Evolutionary conservation across 2,797 vertebrate genomes (phyloP).

Genomic region (Aplochiton taeniatus): DNA sequence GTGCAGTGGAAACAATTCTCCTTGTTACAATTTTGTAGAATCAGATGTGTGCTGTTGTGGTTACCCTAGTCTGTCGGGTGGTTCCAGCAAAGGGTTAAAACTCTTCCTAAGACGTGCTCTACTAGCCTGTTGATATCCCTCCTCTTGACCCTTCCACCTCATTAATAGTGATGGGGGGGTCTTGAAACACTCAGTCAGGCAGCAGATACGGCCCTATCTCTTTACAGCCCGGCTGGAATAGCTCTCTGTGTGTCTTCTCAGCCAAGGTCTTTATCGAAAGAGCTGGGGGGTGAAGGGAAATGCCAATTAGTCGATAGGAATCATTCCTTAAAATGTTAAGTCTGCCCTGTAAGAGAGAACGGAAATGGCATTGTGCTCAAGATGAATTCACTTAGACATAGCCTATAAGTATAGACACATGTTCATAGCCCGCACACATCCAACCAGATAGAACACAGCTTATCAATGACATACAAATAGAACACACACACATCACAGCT

Average conservation of each 20-base stretch:
- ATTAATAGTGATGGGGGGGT: conserved; percentile 4
- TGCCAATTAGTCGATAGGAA: conserved; percentile 48
- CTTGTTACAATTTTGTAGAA: too few species aligned
- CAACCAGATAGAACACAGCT: too few species aligned
- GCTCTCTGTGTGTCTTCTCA: conserved; percentile 24
- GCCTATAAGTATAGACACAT: conserved; percentile 16
- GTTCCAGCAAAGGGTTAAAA: too few species aligned
- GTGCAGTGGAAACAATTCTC: too few species aligned
- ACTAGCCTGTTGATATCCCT: too few species aligned
- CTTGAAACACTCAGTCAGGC: conserved; percentile 1
- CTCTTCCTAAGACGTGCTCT: too few species aligned
- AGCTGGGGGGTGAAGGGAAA: conserved; percentile 9
- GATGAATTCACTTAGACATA: conserved; percentile 6
- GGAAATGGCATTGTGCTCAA: too few species aligned
- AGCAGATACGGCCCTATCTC: conserved; percentile 31
- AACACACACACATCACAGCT: background rate
- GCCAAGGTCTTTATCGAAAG: conserved; percentile 40
- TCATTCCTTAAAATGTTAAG: conserved; percentile 37
- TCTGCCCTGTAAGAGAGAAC: conserved; percentile 34
- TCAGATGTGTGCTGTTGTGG: too few species aligned
- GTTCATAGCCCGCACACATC: too few species aligned
- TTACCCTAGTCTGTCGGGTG: too few species aligned
- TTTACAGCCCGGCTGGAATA: conserved; percentile 26
- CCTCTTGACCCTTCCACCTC: too few species aligned
- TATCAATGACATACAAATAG: background rate